Evolutionary conservation across 2,888 invertebrate species (phyloP).

Genomic region (Xylocampa areola): DNA sequence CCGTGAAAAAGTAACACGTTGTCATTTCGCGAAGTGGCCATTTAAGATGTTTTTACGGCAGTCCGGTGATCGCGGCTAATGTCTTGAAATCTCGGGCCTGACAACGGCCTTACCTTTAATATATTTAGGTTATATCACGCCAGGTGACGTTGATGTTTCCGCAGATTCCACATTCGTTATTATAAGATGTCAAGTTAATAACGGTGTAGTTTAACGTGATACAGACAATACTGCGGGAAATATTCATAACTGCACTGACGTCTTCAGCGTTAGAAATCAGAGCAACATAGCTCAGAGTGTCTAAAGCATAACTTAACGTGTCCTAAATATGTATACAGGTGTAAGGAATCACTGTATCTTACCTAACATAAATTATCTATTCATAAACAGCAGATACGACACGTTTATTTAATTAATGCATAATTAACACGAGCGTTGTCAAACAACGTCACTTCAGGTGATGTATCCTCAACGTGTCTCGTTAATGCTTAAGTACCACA

Average conservation of each 20-base stretch:
- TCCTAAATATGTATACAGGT: slow-evolving; percentile 1
- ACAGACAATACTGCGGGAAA: neutral
- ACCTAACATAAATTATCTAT: neutral
- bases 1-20: slow-evolving; percentile 42
- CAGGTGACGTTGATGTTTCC: neutral
- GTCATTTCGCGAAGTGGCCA: slow-evolving; percentile 43
- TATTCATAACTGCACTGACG: too few species aligned
- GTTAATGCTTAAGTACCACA: slow-evolving; percentile 28
- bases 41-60: slow-evolving; percentile 46
- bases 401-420: slow-evolving; percentile 22
- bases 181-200: neutral
- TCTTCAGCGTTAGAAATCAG: too few species aligned
- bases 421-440: slow-evolving; percentile 12
- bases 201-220: neutral
- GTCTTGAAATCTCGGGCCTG: slow-evolving; percentile 36
- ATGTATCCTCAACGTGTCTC: slow-evolving; percentile 1
- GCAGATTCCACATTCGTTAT: too few species aligned
- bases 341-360: neutral
- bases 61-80: slow-evolving; percentile 40
- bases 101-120: slow-evolving; percentile 1
- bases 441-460: neutral
- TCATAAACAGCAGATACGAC: slow-evolving; percentile 31
- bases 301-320: neutral
- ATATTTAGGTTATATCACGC: slow-evolving; percentile 3
- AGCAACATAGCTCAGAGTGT: neutral